Evolutionary conservation across 2,888 invertebrate genomes (phyloP).

Genomic region (Herminia tarsipennalis): DNA sequence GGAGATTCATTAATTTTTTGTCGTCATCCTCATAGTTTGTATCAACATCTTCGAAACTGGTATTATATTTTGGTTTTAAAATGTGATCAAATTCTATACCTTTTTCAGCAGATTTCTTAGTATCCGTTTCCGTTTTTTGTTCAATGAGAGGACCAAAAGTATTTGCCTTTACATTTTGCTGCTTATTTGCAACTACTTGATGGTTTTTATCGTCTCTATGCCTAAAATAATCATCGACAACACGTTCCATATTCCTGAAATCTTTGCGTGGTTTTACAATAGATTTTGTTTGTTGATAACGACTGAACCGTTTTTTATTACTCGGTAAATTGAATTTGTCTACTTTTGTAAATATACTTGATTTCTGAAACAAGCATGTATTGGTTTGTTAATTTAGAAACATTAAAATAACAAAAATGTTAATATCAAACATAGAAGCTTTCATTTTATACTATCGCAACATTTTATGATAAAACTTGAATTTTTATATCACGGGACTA

Average conservation of each 20-base stretch:
- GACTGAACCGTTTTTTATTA: constrained; percentile 10
- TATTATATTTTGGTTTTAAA: constrained; percentile 22
- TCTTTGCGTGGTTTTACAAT: constrained; percentile 62
- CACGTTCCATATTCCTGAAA: constrained; percentile 53
- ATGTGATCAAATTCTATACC: constrained; percentile 42
- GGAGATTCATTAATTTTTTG: constrained; percentile 56
- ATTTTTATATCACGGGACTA: too few relatives aligned
- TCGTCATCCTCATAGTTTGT: constrained; percentile 49
- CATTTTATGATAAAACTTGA: too few relatives aligned
- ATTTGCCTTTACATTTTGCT: constrained; percentile 1
- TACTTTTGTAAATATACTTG: constrained; percentile 51
- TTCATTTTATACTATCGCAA: too few relatives aligned
- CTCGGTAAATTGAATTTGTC: constrained; percentile 45
- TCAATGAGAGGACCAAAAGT: constrained; percentile 9
- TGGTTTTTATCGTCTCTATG: constrained; percentile 14
- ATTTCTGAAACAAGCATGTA: constrained; percentile 42
- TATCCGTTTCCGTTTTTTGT: constrained; percentile 30
- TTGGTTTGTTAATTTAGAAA: background rate
- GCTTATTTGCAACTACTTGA: background rate
- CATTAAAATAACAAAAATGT: background rate
- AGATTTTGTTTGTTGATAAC: constrained; percentile 30
- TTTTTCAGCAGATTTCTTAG: constrained; percentile 46
- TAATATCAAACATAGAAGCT: too few relatives aligned
- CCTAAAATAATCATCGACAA: constrained; percentile 56
- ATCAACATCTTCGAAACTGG: constrained; percentile 15